Base-by-base conservation (phyloP, 2,113 vertebrate species). In the Oxyruncus cristatus region DNA sequence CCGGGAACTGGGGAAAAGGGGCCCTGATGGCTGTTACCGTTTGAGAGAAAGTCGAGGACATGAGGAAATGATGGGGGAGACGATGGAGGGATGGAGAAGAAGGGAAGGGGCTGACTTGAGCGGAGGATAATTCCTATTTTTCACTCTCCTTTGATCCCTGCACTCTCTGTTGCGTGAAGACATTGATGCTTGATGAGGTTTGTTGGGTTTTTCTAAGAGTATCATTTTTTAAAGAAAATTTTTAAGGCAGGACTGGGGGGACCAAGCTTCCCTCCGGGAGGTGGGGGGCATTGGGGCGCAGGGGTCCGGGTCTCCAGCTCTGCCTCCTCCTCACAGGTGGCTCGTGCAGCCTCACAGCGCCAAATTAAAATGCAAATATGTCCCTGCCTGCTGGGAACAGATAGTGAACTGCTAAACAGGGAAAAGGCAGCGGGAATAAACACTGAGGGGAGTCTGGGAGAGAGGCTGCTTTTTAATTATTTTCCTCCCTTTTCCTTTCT, bases 351-450 rank as follows among this genome's bases (percentile, higher is more conserved):
- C 76, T 88, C 49, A 9, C n/a, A 12, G 59, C 30, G 4, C 63
- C 2, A 11, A 80, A 93, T 97, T 94, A 95, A 96, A 94, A 96
- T 95, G 95, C 89, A 97, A 89, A 96, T 95, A 5, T 44, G 70
- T 77, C 87, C 50, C 76, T 89, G 93, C 56, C 96, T 97, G 96
- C 90, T 77, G 95, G 91, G 92, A 95, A 79, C 95, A 96, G 96
- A 97, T 83, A 95, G 96, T 14, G 33, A 83, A 49, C 16, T 4
- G 12, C 93, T 27, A 16, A 70, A 26, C n/a, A 63, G 76, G 93
- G 78, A 26, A 72, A 68, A 93, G 72, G 92, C 84, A 73, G 68
- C 7, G 0, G 81, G 75, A 42, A 80, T 71, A 79, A 94, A 92
- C 7, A 1, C 2, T 0, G 65, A 86, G 73, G 47, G 72, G 61